phyloP scores from a whole-genome alignment of 2,113 vertebrate genomes.

The Callaeas wilsoni region DNA sequence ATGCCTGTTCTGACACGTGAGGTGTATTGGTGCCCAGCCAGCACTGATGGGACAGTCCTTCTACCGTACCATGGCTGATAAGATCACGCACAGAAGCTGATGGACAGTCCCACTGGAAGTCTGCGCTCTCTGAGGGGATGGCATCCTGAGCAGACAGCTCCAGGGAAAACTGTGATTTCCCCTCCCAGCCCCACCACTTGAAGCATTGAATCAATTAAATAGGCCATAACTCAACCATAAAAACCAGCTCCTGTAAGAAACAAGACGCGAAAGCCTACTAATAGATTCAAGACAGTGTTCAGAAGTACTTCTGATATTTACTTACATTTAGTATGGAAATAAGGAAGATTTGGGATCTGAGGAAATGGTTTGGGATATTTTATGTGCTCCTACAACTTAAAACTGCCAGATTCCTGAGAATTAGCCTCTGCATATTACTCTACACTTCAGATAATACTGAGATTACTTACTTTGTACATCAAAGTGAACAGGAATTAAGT shows the following conservation, averaged over 20 bases:
- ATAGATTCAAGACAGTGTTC: not conserved
- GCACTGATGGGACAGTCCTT: not conserved
- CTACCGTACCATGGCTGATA: rapidly evolving
- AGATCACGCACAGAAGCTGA: not conserved
- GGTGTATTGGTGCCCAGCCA: not conserved
- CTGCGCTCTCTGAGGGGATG: not conserved
- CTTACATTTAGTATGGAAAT: not conserved
- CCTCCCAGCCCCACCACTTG: not conserved
- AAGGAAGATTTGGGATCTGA: not conserved
- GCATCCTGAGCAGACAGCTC: not conserved
- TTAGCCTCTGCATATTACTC: not conserved
- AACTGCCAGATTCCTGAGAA: not conserved
- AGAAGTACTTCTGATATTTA: not conserved
- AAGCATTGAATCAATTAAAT: not conserved
- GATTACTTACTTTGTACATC: not conserved
- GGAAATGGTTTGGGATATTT: not conserved
- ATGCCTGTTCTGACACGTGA: not conserved
- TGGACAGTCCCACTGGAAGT: not conserved
- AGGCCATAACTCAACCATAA: not conserved
- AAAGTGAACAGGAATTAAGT: not conserved
- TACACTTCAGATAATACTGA: not conserved
- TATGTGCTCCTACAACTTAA: not conserved
- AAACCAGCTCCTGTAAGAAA: not conserved
- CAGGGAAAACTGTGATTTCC: not conserved
- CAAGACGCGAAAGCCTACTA: not conserved